A percentile compares a stretch with the other conserved stretches of the same genome.
phyloP scores from a whole-genome alignment of 2,113 vertebrate genomes.

The Zingel zingel region DNA sequence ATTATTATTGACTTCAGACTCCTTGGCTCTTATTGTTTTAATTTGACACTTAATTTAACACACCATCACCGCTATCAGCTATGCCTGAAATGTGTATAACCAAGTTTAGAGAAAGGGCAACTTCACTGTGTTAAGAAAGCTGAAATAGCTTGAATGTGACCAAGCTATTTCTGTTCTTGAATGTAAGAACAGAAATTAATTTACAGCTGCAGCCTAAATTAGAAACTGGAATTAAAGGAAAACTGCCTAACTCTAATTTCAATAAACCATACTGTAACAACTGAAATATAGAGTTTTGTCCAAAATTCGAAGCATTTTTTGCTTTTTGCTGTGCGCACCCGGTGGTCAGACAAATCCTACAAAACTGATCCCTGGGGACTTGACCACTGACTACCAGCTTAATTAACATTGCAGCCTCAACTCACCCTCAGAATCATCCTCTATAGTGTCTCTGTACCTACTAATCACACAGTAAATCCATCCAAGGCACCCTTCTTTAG shows the following conservation, averaged over 20 bases:
- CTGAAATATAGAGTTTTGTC: background rate
- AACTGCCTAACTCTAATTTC: constrained; percentile 85
- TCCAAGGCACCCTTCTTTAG: background rate
- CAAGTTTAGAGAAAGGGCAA: constrained; percentile 22
- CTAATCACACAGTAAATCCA: background rate
- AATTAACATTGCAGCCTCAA: background rate
- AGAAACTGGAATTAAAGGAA: constrained; percentile 84
- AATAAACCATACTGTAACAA: constrained; percentile 21
- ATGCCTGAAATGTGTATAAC: constrained; percentile 20
- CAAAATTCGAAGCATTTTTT: constrained; percentile 20
- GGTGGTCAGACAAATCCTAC: background rate
- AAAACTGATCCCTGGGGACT: background rate
- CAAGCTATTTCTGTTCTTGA: too few relatives aligned
- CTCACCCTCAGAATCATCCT: background rate
- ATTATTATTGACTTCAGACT: constrained; percentile 4
- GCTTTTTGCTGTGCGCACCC: too few relatives aligned
- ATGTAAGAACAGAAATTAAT: background rate
- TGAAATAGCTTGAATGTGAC: background rate
- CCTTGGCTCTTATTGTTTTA: constrained; percentile 1
- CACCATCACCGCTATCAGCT: background rate
- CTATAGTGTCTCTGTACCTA: background rate
- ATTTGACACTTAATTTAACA: background rate
- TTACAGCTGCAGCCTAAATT: constrained; percentile 80
- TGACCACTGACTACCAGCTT: background rate
- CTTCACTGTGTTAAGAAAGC: background rate